Base-by-base conservation (phyloP, 1,140 invertebrate genomes). In the Meloidogyne chitwoodi region DNA sequence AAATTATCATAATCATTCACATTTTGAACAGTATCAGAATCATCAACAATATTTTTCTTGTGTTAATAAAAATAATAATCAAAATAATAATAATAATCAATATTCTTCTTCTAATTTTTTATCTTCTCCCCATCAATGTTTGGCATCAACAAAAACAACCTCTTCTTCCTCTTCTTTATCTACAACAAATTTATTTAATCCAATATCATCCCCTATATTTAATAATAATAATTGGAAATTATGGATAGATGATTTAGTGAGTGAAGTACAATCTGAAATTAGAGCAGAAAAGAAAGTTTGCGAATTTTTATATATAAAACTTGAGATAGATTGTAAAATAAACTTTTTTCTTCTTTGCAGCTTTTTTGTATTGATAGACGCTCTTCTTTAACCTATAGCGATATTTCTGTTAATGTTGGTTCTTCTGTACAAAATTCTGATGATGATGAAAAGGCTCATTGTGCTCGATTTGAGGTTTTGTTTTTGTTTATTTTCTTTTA, bases 241-340 rank as follows among this genome's bases (percentile, higher is more conserved):
- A 22, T 83, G 63, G 48, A 70, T 81, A 11, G 80, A 81, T 68
- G 77, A 76, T 27, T 29, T 81, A 34, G 29, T 81, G 5, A 62
- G 72, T 3, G 80, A 80, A 72, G 79, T 80, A 5, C 66, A 70
- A 29, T 24, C 69, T 11, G 80, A 81, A 61, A 73, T 84, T 27
- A 6, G 12, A 14, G 78, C 81, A 14, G 80, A 81, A 56, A 56
- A 56, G 24, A 62, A 68, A 68, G 80, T 81, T 38, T 22, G 44
- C 34, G 34, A 38, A 4, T 38, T 8, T 56, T 56, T 6, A 8
- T n/a, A 8, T 4, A 1, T n/a, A n/a, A 56, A n/a, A n/a, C n/a
- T n/a, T 8, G 0, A 0, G n/a, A n/a, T n/a, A n/a, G n/a, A n/a
- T n/a, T n/a, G n/a, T n/a, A n/a, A n/a, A n/a, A n/a, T 5, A 48